These are phyloP conservation scores for Echinops telfairi DNA, from an alignment of 2,113 vertebrate genomes.

Conservation along the genomic window DNA sequence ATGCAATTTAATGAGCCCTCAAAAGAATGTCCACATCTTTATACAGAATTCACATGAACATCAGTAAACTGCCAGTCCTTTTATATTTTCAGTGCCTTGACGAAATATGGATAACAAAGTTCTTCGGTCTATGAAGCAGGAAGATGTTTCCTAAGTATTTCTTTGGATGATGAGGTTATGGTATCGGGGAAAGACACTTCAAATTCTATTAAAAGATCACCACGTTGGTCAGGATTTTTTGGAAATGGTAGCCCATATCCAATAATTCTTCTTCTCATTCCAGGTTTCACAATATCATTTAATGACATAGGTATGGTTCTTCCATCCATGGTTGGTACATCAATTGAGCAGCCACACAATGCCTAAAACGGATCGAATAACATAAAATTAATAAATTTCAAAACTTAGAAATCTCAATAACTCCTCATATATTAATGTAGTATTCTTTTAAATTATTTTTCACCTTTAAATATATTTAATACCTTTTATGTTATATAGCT, in stretches of 20 bases:
- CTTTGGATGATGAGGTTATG: constrained; percentile 95
- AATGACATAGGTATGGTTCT: constrained; percentile 97
- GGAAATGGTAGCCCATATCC: constrained; percentile 97
- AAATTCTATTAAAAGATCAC: constrained; percentile 98
- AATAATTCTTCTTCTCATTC: constrained; percentile 96
- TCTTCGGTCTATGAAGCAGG: constrained; percentile 91
- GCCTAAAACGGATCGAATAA: constrained; percentile 89
- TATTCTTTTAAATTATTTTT: constrained; percentile 28
- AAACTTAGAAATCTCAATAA: constrained; percentile 40
- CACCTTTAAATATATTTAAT: constrained; percentile 38
- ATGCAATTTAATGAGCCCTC: constrained; percentile 79
- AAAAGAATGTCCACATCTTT: constrained; percentile 85
- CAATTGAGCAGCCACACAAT: constrained; percentile 97
- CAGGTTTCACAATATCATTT: constrained; percentile 97
- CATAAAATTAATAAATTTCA: constrained; percentile 50
- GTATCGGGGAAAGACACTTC: constrained; percentile 96
- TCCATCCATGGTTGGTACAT: constrained; percentile 97
- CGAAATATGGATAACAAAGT: constrained; percentile 83
- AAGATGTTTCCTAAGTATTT: constrained; percentile 97
- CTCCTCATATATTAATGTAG: neutral
- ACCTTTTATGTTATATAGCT: constrained; percentile 47
- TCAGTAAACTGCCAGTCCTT: constrained; percentile 86
- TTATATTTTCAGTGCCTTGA: constrained; percentile 87
- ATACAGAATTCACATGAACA: constrained; percentile 89
- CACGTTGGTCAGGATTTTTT: constrained; percentile 96